Percentiles rank a stretch among this genome's conserved stretches.
Evolutionary conservation across 2,797 vertebrate genomes (phyloP).

Genomic region (Microctenopoma lineatum): DNA sequence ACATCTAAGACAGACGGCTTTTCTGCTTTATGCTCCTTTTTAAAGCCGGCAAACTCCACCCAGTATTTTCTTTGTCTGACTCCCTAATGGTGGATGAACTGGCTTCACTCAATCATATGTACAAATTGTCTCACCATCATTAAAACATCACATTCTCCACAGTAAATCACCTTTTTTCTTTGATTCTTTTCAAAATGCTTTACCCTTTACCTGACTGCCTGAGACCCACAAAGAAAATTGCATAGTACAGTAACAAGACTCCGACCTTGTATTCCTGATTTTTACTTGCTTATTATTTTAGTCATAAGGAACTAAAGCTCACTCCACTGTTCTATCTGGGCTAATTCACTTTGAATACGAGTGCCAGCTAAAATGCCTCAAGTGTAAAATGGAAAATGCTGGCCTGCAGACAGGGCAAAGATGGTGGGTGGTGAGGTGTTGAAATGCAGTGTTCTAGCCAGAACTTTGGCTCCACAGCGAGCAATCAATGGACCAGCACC

Average conservation of each 20-base stretch:
- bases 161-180: background rate
- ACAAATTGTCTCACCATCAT: constrained; percentile 15
- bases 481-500: constrained; percentile 23
- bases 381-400: constrained; percentile 46
- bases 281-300: constrained; percentile 31
- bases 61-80: constrained; percentile 9
- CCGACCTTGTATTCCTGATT: constrained; percentile 14
- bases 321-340: constrained; percentile 21
- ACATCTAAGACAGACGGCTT: background rate
- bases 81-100: constrained; percentile 5
- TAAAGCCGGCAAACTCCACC: constrained; percentile 3
- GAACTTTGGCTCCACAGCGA: constrained; percentile 1
- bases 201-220: background rate
- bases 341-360: constrained; percentile 48
- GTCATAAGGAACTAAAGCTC: constrained; percentile 15
- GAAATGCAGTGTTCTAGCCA: constrained; percentile 22
- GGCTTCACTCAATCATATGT: constrained; percentile 19
- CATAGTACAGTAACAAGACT: constrained; percentile 1
- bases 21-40: constrained; percentile 20
- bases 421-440: constrained; percentile 33
- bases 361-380: constrained; percentile 40
- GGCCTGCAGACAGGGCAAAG: constrained; percentile 32
- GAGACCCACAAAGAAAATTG: constrained; percentile 15
- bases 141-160: constrained; percentile 4
- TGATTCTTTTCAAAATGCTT: background rate